Evolutionary conservation across 2,113 vertebrate species (phyloP).

Genomic region (Accipiter cooperii): DNA sequence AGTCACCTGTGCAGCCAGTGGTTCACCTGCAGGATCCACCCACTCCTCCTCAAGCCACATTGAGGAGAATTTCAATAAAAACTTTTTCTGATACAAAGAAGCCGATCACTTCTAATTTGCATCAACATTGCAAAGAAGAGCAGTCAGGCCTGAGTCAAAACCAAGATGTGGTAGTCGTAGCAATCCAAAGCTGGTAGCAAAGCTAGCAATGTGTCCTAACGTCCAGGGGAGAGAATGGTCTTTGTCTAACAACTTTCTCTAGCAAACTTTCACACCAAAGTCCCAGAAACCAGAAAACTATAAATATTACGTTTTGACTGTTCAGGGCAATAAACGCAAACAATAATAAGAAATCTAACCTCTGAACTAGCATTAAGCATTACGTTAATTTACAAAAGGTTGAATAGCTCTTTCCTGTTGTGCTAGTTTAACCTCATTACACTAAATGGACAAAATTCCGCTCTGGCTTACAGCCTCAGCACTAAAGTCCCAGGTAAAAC

Average conservation of each 20-base stretch:
- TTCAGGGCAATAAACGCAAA: background rate
- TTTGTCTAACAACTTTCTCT: background rate
- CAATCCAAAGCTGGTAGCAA: background rate
- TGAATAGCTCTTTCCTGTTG: background rate
- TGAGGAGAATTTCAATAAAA: background rate
- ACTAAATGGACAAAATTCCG: background rate
- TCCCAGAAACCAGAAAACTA: background rate
- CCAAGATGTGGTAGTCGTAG: background rate
- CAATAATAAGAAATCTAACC: background rate
- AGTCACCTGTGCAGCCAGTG: background rate
- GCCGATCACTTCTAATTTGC: background rate
- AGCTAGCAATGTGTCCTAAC: background rate
- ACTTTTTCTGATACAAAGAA: background rate
- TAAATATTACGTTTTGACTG: background rate
- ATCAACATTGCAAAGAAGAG: background rate
- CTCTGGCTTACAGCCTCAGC: background rate
- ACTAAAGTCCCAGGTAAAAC: background rate
- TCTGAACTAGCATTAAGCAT: background rate
- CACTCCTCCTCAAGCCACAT: background rate
- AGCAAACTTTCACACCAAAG: background rate
- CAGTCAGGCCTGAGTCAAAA: background rate
- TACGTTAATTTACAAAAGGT: background rate
- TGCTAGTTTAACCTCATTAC: background rate
- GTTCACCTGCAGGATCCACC: background rate
- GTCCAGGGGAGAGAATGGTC: accelerated